phyloP scores from a whole-genome alignment of 1,140 invertebrate species.

The Drosophila bifasciata region DNA sequence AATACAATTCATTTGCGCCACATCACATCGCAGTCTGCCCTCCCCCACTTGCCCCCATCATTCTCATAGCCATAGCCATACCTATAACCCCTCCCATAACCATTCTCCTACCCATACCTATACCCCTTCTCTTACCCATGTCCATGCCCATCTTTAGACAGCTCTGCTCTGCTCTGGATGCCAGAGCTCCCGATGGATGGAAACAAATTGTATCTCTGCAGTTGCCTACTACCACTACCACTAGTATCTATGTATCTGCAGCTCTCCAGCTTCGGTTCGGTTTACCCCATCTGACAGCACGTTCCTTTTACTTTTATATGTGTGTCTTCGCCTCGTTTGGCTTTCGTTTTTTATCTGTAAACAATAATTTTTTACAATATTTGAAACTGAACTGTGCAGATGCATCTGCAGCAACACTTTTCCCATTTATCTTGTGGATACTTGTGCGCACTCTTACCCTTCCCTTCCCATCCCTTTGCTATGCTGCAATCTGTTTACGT shows the following conservation, averaged over 20 bases:
- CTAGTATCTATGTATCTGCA: slow-evolving; percentile 5
- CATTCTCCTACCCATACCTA: slow-evolving; percentile 4
- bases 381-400: slow-evolving; percentile 41
- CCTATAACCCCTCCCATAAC: slow-evolving; percentile 2
- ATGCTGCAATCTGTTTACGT: slow-evolving; percentile 55
- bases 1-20: slow-evolving; percentile 78
- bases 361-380: slow-evolving; percentile 71
- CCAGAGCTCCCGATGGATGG: slow-evolving; percentile 43
- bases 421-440: slow-evolving; percentile 29
- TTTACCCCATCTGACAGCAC: slow-evolving; percentile 48
- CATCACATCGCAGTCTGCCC: slow-evolving; percentile 45
- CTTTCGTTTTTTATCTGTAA: slow-evolving; percentile 69
- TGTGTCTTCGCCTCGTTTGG: slow-evolving; percentile 46
- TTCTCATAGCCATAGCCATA: slow-evolving; percentile 1
- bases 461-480: slow-evolving; percentile 3
- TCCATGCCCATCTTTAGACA: slow-evolving; percentile 17
- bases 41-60: slow-evolving; percentile 8
- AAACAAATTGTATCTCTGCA: slow-evolving; percentile 62
- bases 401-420: slow-evolving; percentile 40
- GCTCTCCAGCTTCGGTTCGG: slow-evolving; percentile 11
- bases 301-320: slow-evolving; percentile 54
- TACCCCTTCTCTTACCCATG: not conserved
- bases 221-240: slow-evolving; percentile 18
- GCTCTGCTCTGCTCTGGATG: not conserved
- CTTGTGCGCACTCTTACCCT: slow-evolving; percentile 18